Conservation (phyloP, 2,113 vertebrate species). For the Seriola quinqueradiata region DNA sequence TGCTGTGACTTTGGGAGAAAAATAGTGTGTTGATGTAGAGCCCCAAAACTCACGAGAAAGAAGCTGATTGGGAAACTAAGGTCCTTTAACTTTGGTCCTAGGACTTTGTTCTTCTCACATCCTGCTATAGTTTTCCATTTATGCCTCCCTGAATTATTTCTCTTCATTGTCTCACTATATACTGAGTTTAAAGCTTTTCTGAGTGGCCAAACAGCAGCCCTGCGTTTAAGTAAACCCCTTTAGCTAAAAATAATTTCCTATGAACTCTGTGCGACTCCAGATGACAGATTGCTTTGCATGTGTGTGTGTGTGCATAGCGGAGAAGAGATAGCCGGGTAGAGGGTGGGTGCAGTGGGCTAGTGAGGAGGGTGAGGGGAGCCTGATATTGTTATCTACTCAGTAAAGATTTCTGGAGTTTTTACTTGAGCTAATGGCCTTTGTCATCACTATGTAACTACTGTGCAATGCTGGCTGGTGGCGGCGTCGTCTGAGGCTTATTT, state of each 20-base stretch:
- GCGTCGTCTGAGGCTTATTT: not conserved
- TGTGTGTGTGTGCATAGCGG: constrained; percentile 21
- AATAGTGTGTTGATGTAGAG: not conserved
- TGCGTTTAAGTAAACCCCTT: constrained; percentile 51
- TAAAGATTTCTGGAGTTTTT: constrained; percentile 59
- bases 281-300: constrained; percentile 68
- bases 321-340: constrained; percentile 24
- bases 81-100: not conserved
- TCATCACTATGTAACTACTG: constrained; percentile 73
- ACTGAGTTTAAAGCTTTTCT: constrained; percentile 17
- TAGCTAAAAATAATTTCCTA: constrained; percentile 79
- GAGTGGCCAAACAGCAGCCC: constrained; percentile 16
- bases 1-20: not conserved
- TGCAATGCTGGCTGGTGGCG: constrained; percentile 48
- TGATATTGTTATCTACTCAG: constrained; percentile 68
- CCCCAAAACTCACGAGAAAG: not conserved
- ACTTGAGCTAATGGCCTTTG: constrained; percentile 70
- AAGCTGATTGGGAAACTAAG: not conserved
- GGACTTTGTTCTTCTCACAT: not conserved
- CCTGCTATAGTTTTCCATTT: constrained; percentile 22
- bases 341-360: constrained; percentile 15
- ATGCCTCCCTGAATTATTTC: constrained; percentile 15
- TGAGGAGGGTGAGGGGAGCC: constrained; percentile 27
- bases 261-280: constrained; percentile 74
- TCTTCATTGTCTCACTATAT: constrained; percentile 19